Percentiles rank a stretch among this genome's conserved stretches.
Evolutionary conservation across 2,113 vertebrate species (phyloP).

Genomic region (Cromileptes altivelis): DNA sequence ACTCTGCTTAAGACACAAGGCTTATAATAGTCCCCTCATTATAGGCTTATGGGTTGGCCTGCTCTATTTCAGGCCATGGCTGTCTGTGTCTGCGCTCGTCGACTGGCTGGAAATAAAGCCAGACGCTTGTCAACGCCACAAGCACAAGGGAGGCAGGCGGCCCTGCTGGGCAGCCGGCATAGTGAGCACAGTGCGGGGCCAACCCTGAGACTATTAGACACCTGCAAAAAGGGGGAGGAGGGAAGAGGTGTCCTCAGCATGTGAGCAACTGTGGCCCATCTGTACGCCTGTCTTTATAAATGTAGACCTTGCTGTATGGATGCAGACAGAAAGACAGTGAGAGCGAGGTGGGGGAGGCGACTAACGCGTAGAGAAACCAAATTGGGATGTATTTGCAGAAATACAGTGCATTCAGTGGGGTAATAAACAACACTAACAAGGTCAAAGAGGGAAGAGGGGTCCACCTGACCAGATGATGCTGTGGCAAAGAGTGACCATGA

Average conservation of each 20-base stretch:
- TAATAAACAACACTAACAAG: slow-evolving; percentile 56
- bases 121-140: slow-evolving; percentile 72
- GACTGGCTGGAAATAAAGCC: slow-evolving; percentile 76
- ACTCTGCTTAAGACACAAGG: slow-evolving; percentile 73
- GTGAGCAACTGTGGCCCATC: slow-evolving; percentile 52
- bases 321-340: slow-evolving; percentile 38
- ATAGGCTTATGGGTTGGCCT: slow-evolving; percentile 77
- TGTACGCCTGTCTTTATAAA: slow-evolving; percentile 65
- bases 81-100: slow-evolving; percentile 74
- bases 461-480: slow-evolving; percentile 68
- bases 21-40: slow-evolving; percentile 81
- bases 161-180: slow-evolving; percentile 61
- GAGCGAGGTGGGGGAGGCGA: slow-evolving; percentile 54
- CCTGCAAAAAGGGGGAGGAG: slow-evolving; percentile 55
- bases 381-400: slow-evolving; percentile 45
- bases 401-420: slow-evolving; percentile 35
- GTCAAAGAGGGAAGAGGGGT: slow-evolving; percentile 51
- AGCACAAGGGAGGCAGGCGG: slow-evolving; percentile 55
- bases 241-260: slow-evolving; percentile 49
- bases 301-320: slow-evolving; percentile 36
- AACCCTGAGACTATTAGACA: slow-evolving; percentile 65
- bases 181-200: slow-evolving; percentile 42
- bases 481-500: slow-evolving; percentile 65
- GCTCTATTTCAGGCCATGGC: slow-evolving; percentile 78
- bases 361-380: slow-evolving; percentile 48